Base-by-base conservation (phyloP, 2,888 invertebrate species). In the Thera obeliscata region DNA sequence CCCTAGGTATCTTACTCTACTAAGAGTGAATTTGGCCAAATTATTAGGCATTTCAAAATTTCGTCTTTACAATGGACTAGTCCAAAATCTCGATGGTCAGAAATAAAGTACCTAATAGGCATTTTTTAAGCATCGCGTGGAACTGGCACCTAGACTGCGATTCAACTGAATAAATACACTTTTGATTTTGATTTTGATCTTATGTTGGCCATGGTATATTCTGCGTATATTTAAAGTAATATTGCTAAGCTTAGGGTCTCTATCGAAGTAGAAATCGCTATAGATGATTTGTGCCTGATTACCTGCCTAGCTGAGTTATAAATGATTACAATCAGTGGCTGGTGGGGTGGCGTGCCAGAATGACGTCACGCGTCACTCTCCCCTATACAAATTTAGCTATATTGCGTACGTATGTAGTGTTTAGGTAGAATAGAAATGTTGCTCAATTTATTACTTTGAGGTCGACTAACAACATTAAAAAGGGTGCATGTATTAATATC, bases 241-340 rank as follows among this genome's bases (percentile, higher is more conserved):
- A 22, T 12, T 7, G 5, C 5, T 38, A 4, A 38, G 7, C 41
- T 41, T 41, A 2, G 9, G 22, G 50, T 50, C 52, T 52, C 66
- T 67, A 74, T 70, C 69, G 58, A 57, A 66, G 33, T 55, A 66
- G 59, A n/a, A 71, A 78, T 81, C 79, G 50, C 38, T 59, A 38
- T 38, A 50, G 59, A 59, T 59, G 59, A 59, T 50, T 59, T 59
- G 49, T 8, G 36, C 38, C 9, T 9, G 59, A 59, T 50, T 50
- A 22, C 50, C 36, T 41, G 5, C 59, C 49, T 36, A 59, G 74
- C 79, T 84, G 85, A 88, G 86, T 87, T 85, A 86, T 82, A 81
- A 68, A 77, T 78, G 90, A 91, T 90, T 87, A 86, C 78, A 76
- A 90, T 90, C 90, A 48, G 56, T 75, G 76, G 73, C 74, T 73